Conservation (phyloP, 2,888 invertebrate species). For the Achlya flavicornis region DNA sequence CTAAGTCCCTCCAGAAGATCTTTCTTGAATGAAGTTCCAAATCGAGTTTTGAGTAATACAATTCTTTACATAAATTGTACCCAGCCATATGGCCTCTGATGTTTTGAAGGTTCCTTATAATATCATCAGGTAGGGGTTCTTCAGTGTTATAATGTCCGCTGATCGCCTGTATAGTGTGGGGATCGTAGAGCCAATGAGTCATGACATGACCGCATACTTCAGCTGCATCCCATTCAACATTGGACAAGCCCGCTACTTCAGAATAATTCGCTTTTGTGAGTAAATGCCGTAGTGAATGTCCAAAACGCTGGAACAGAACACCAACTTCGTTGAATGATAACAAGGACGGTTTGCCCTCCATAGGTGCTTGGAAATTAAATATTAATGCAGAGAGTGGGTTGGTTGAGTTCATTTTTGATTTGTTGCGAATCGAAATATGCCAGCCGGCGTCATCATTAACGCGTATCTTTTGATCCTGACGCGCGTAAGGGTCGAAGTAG, state of each 20-base stretch:
- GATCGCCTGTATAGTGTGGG: slow-evolving; percentile 83
- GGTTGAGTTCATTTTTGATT: slow-evolving; percentile 85
- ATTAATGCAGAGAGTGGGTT: slow-evolving; percentile 92
- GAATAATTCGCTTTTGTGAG: slow-evolving; percentile 92
- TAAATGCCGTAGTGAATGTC: slow-evolving; percentile 93
- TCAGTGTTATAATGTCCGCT: slow-evolving; percentile 90
- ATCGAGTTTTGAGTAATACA: slow-evolving; percentile 93
- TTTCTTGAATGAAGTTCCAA: slow-evolving; percentile 90
- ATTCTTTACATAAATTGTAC: slow-evolving; percentile 89
- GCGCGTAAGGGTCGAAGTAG: slow-evolving; percentile 92
- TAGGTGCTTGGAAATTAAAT: slow-evolving; percentile 90
- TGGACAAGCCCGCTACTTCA: slow-evolving; percentile 92
- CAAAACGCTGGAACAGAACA: slow-evolving; percentile 92
- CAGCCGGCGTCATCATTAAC: slow-evolving; percentile 87
- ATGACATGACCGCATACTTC: slow-evolving; percentile 93
- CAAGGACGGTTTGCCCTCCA: slow-evolving; percentile 86
- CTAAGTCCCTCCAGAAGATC: slow-evolving; percentile 93
- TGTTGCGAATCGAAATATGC: slow-evolving; percentile 91
- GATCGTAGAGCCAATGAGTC: slow-evolving; percentile 90
- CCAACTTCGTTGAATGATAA: slow-evolving; percentile 90
- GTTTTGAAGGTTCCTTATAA: slow-evolving; percentile 85
- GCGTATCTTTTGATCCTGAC: slow-evolving; percentile 86
- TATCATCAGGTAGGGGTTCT: slow-evolving; percentile 87
- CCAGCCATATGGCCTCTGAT: slow-evolving; percentile 90
- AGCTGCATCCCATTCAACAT: slow-evolving; percentile 97